A percentile compares a stretch with the other conserved stretches of the same genome.
phyloP scores from a whole-genome alignment of 1,140 invertebrate species.

The Hermatobates lingyangjiaoensis region DNA sequence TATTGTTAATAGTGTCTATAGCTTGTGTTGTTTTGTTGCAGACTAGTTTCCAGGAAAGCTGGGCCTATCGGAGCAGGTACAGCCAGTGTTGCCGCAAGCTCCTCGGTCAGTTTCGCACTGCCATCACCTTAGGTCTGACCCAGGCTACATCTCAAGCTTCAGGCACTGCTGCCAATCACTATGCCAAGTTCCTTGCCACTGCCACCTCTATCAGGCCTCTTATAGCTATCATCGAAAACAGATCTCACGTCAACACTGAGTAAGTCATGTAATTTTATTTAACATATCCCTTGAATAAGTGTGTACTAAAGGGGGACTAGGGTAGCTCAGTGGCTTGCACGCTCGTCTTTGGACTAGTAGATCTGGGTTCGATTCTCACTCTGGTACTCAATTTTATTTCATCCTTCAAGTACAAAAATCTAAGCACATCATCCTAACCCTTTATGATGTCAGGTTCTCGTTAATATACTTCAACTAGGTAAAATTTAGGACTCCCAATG shows the following conservation, averaged over 20 bases:
- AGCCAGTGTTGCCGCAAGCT: constrained; percentile 59
- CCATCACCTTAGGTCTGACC: constrained; percentile 48
- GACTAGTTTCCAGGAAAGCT: constrained; percentile 51
- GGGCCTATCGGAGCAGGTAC: constrained; percentile 50
- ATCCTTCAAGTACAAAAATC: no score
- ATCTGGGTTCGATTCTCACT: no score
- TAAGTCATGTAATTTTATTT: constrained; percentile 10
- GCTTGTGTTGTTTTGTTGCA: constrained; percentile 21
- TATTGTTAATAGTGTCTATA: no score
- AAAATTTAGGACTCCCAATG: no score
- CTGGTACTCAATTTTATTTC: no score
- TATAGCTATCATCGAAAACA: constrained; percentile 12
- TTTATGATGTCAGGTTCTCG: no score
- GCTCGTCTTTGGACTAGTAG: no score
- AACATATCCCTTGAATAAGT: constrained; percentile 2
- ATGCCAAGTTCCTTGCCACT: constrained; percentile 16
- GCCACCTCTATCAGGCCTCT: constrained; percentile 12
- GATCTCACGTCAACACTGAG: constrained; percentile 10
- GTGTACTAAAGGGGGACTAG: no score
- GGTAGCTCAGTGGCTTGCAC: no score
- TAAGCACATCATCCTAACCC: no score
- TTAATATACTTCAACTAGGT: no score
- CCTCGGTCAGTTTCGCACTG: constrained; percentile 54
- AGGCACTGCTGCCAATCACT: constrained; percentile 13
- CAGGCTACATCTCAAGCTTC: constrained; percentile 48